A percentile compares a stretch with the other conserved stretches of the same genome.
phyloP scores from a whole-genome alignment of 1,140 invertebrate species.

The Drosophila paulistorum region DNA sequence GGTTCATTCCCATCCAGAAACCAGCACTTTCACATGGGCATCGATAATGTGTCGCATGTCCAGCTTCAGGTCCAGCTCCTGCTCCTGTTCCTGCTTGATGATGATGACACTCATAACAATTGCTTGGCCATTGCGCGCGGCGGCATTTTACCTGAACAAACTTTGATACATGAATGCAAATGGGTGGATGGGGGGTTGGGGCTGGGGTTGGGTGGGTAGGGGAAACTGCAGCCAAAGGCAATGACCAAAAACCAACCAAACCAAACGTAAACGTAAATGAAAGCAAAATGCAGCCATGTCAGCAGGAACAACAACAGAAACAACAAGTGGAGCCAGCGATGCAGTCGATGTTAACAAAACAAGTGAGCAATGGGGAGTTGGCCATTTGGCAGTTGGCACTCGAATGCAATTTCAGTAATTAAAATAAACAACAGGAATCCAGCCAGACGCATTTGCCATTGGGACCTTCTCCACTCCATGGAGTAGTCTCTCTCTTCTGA shows the following conservation, averaged over 20 bases:
- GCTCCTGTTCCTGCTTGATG: slow-evolving; percentile 33
- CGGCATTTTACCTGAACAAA: slow-evolving; percentile 81
- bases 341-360: slow-evolving; percentile 68
- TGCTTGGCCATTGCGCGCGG: slow-evolving; percentile 54
- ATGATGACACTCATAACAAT: slow-evolving; percentile 80
- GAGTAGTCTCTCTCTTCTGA: slow-evolving; percentile 8
- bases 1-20: slow-evolving; percentile 6
- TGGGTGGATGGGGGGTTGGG: background rate
- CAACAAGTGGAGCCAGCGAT: slow-evolving; percentile 50
- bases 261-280: slow-evolving; percentile 75
- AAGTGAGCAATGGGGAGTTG: slow-evolving; percentile 38
- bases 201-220: background rate
- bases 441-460: slow-evolving; percentile 23
- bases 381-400: slow-evolving; percentile 74
- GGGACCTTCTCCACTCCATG: slow-evolving; percentile 42
- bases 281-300: slow-evolving; percentile 73
- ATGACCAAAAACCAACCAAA: slow-evolving; percentile 59
- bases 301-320: slow-evolving; percentile 47
- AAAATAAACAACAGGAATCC: slow-evolving; percentile 73
- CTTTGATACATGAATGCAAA: slow-evolving; percentile 67
- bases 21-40: slow-evolving; percentile 37
- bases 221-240: slow-evolving; percentile 56
- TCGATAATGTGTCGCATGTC: slow-evolving; percentile 65
- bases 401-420: slow-evolving; percentile 82
- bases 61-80: slow-evolving; percentile 23